Percentiles rank a stretch among this genome's conserved stretches.
phyloP scores from a whole-genome alignment of 2,797 vertebrate genomes.

The Chelonia mydas region DNA sequence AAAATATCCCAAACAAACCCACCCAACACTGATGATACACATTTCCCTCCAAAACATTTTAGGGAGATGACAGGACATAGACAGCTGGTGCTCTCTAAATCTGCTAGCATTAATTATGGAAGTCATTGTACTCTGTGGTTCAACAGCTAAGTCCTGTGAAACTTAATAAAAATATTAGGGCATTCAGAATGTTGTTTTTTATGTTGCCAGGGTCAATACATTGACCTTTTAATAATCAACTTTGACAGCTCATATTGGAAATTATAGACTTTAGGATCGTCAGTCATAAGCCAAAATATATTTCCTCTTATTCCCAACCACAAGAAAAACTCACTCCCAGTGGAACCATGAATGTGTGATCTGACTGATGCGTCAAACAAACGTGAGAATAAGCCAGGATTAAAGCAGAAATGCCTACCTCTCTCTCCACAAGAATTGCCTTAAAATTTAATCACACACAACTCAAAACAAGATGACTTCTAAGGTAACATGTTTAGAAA shows the following conservation, averaged over 20 bases:
- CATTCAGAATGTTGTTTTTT: no score
- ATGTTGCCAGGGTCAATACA: not conserved
- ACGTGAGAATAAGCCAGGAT: accelerated
- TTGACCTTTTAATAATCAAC: not conserved
- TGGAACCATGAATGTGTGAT: not conserved
- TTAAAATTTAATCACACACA: not conserved
- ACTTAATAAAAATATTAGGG: not conserved
- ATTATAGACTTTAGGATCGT: not conserved
- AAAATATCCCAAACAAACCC: not conserved
- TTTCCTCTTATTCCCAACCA: not conserved
- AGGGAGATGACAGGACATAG: not conserved
- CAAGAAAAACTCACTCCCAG: not conserved
- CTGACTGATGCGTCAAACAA: not conserved
- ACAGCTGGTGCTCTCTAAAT: not conserved
- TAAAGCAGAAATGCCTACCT: not conserved
- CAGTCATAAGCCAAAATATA: not conserved
- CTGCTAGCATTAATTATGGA: accelerated
- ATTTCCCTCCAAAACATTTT: not conserved
- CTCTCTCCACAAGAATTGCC: not conserved
- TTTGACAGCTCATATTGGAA: not conserved
- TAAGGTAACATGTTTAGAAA: not conserved
- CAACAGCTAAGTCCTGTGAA: not conserved
- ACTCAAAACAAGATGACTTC: not conserved
- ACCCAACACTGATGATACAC: not conserved
- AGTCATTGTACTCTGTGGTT: not conserved